Base-by-base conservation (phyloP, 2,797 vertebrate species). In the Microctenopoma lineatum region DNA sequence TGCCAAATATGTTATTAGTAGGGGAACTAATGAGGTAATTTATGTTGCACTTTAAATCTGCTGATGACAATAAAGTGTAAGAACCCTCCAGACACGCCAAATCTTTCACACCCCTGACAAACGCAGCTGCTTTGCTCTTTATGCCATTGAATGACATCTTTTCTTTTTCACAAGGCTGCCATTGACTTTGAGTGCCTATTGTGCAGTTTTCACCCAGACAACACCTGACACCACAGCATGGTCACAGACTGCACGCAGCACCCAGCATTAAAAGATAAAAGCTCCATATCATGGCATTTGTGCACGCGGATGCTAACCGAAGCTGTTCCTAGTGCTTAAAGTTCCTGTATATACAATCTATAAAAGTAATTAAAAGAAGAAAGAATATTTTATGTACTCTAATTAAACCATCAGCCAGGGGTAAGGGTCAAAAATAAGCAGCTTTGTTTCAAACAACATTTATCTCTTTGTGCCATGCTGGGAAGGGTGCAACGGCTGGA, bases 161-260 rank as follows among this genome's bases (percentile, higher is more conserved):
- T 73, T 81, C 75, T 76, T 70, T 66, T 56, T 58, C 61, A 67
- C 51, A 73, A 61, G 73, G 54, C 87, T 90, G 88, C 72, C 48
- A 80, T 74, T 87, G 85, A 88, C 87, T 89, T 88, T 63, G 80
- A 92, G 88, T 87, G 75, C 55, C 81, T 75, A 52, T 83, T 74
- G 76, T 74, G 59, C 59, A 54, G 57, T 59, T 75, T 63, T 77
- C 46, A 70, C 53, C 32, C 27, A 75, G 52, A 62, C 78, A 70
- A 63, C 79, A 89, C 79, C 78, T 83, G 83, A 91, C 79, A 79
- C 53, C 54, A 57, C 85, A 77, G 75, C 75, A 59, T 75, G 78
- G 70, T 59, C 64, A 60, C 75, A 59, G 66, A 54, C 66, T 21
- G 44, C 72, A 75, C 7, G 27, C 59, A 62, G 80, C 21, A 71